Percentiles rank a stretch among this genome's conserved stretches.
phyloP scores from a whole-genome alignment of 2,113 vertebrate genomes.

The Archocentrus centrarchus region DNA sequence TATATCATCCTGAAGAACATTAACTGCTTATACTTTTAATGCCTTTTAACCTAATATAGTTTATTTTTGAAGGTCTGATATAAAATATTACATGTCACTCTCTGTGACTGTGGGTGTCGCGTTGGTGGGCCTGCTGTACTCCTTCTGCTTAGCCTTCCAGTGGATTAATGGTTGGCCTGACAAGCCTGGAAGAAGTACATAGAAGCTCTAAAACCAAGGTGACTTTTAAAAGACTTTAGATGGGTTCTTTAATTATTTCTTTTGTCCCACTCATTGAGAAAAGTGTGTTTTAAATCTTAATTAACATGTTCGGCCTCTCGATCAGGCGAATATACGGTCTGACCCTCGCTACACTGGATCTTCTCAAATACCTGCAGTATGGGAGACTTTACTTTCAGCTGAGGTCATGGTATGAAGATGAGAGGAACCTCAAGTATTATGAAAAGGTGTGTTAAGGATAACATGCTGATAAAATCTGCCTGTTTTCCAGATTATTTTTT shows the following conservation, averaged over 20 bases:
- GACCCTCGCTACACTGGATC: slow-evolving; percentile 75
- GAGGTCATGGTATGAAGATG: slow-evolving; percentile 77
- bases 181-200: slow-evolving; percentile 78
- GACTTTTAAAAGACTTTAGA: background rate
- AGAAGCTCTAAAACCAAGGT: slow-evolving; percentile 82
- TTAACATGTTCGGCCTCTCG: background rate
- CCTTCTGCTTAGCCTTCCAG: slow-evolving; percentile 73
- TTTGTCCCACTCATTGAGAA: background rate
- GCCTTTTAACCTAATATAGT: background rate
- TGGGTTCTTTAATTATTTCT: fast-evolving
- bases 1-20: background rate
- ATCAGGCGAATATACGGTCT: slow-evolving; percentile 76
- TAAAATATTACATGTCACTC: slow-evolving; percentile 63
- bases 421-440: slow-evolving; percentile 70
- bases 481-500: background rate
- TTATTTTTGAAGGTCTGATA: slow-evolving; percentile 56
- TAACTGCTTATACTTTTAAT: background rate
- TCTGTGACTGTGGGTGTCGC: slow-evolving; percentile 67
- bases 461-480: background rate
- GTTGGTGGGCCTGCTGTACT: slow-evolving; percentile 75
- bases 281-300: background rate
- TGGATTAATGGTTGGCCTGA: slow-evolving; percentile 80
- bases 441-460: slow-evolving; percentile 70
- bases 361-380: slow-evolving; percentile 78
- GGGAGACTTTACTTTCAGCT: slow-evolving; percentile 76